Evolutionary conservation across 2,888 invertebrate genomes (phyloP), one percentile per base, ranked within the genome.

Genomic region (Shargacucullia verbasci): DNA sequence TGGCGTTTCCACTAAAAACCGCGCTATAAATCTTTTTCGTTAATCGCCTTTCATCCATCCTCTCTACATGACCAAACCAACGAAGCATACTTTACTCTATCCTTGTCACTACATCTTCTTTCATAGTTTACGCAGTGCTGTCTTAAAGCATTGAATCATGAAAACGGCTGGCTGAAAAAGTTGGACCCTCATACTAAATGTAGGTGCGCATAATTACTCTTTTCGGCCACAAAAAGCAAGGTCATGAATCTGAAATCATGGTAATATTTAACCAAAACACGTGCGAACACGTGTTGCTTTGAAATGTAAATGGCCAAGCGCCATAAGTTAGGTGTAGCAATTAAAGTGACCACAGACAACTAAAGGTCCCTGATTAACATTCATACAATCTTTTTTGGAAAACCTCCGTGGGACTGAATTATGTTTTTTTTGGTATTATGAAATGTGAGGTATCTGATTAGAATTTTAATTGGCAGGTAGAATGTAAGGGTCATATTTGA

Each of bases 221-320:
- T 34, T 37, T 31, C 11, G 7, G 3, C 4, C 15, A 39, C 34
- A n/a, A 50, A 59, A 65, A 50, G 13, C 45, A 59, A n/a, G 29
- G 53, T 53, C 39, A 62, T 70, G 70, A 70, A 62, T 62, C 27
- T 59, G 12, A 63, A 70, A 56, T 53, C 31, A 63, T 45, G 53
- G 33, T 56, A 50, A 56, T 58, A 39, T 53, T 40, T 47, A 66
- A 43, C 52, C 63, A 15, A 47, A 57, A 40, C 64, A 59, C 55
- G 60, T 61, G 29, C n/a, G 9, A 13, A 50, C 41, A 49, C 57
- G 29, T 56, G 49, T 37, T 29, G 33, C 47, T 76, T 76, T 76
- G 75, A 69, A 64, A 76, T 76, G 73, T 58, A 73, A 76, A 76
- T 76, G 46, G 34, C 12, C 11, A 12, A 15, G 25, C 27, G 14